These are phyloP conservation scores for Drosophila neutralis DNA, from an alignment of 2,888 invertebrate species.

Conservation along the genomic window DNA sequence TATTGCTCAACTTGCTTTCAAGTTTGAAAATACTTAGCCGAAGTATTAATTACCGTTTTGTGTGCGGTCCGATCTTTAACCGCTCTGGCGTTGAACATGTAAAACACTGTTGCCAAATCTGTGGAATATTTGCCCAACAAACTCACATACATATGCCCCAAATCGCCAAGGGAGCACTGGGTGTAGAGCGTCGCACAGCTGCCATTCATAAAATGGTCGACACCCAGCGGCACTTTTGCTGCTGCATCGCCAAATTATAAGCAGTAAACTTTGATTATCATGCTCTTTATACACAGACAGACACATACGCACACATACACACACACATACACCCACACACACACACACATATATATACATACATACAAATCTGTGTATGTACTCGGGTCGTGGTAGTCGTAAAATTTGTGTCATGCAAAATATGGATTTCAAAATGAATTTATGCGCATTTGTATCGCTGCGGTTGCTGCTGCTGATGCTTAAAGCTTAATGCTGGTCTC, in stretches of 20 bases:
- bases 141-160: not conserved
- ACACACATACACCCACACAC: conserved; percentile 1
- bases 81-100: conserved; percentile 26
- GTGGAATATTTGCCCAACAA: conserved; percentile 31
- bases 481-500: conserved; percentile 10
- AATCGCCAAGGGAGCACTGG: conserved; percentile 9
- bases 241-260: conserved; percentile 61
- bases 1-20: conserved; percentile 30
- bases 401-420: conserved; percentile 66
- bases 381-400: conserved; percentile 44
- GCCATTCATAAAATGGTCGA: conserved; percentile 40
- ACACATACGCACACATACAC: not conserved
- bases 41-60: conserved; percentile 66
- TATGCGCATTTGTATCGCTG: conserved; percentile 61
- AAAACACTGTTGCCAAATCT: conserved; percentile 27
- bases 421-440: conserved; percentile 69
- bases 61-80: conserved; percentile 42
- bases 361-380: not conserved
- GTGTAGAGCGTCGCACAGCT: conserved; percentile 22
- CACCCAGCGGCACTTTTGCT: conserved; percentile 48
- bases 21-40: conserved; percentile 55
- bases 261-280: conserved; percentile 68
- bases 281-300: conserved; percentile 16
- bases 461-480: conserved; percentile 22
- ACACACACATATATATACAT: not conserved